These are phyloP conservation scores for Peromyscus leucopus DNA, from an alignment of 2,113 vertebrate species.

Conservation along the genomic window DNA sequence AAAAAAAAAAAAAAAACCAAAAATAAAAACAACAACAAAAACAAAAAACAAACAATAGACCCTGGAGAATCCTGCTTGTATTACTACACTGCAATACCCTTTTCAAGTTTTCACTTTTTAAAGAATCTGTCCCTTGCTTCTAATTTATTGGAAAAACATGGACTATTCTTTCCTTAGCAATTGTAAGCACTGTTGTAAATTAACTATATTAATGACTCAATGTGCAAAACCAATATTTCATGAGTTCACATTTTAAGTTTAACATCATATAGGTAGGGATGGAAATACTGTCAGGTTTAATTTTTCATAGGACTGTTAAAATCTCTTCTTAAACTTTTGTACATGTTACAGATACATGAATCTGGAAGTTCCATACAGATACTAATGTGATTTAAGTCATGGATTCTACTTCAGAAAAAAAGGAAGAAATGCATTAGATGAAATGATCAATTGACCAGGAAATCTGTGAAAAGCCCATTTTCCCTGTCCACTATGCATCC, in stretches of 20 bases:
- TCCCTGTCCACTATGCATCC: background rate
- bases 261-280: background rate
- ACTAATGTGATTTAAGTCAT: conserved; percentile 14
- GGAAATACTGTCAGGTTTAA: background rate
- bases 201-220: background rate
- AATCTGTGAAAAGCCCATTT: background rate
- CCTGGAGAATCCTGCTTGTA: background rate
- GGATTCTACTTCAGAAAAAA: background rate
- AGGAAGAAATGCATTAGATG: background rate
- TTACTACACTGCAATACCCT: background rate
- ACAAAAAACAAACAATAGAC: background rate
- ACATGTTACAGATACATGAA: background rate
- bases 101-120: background rate
- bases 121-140: background rate
- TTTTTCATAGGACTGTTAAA: conserved; percentile 28
- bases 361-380: background rate
- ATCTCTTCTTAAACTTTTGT: conserved; percentile 39
- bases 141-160: background rate
- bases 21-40: no score
- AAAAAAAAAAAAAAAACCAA: background rate
- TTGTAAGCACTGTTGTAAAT: background rate
- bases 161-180: conserved; percentile 22
- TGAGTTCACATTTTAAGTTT: conserved; percentile 19
- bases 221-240: conserved; percentile 26
- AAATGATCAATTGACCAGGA: background rate